Conservation (phyloP, 1,140 invertebrate species). For the Lordiphosa stackelbergi region DNA sequence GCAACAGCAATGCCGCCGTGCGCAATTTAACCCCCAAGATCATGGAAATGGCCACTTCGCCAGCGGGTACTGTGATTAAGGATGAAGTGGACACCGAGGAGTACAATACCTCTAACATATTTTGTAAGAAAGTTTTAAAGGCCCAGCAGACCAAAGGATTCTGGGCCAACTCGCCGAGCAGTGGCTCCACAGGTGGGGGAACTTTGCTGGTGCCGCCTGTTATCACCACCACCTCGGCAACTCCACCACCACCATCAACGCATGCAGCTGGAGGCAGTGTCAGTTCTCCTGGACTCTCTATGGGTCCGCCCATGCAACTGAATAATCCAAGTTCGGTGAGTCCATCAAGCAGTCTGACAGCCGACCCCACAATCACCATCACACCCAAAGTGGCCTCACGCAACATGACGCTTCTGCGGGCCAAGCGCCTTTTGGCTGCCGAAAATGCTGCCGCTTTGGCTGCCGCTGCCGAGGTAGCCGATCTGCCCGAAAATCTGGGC, state of each 20-base stretch:
- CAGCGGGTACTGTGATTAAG: conserved; percentile 55
- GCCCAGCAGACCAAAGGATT: conserved; percentile 76
- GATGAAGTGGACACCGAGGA: conserved; percentile 62
- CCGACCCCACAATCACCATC: conserved; percentile 18
- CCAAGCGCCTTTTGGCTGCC: conserved; percentile 45
- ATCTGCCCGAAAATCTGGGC: conserved; percentile 67
- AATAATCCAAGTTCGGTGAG: conserved; percentile 54
- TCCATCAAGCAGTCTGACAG: conserved; percentile 54
- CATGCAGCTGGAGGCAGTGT: conserved; percentile 8
- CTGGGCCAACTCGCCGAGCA: conserved; percentile 67
- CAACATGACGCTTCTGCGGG: conserved; percentile 59
- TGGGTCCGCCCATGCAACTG: conserved; percentile 70
- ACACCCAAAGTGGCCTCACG: conserved; percentile 63
- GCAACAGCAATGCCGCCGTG: conserved; percentile 39
- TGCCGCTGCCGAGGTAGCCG: conserved; percentile 52
- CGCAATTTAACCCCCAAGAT: conserved; percentile 75
- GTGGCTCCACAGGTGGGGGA: conserved; percentile 28
- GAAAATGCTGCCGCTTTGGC: conserved; percentile 51
- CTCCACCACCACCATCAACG: conserved; percentile 44
- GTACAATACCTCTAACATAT: conserved; percentile 65
- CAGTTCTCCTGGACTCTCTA: conserved; percentile 28
- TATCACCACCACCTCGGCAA: conserved; percentile 62
- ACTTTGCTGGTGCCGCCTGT: conserved; percentile 47
- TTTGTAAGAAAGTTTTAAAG: conserved; percentile 75
- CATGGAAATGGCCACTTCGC: conserved; percentile 47